Evolutionary conservation across 2,888 invertebrate species (phyloP).

Genomic region (Griposia aprilina): DNA sequence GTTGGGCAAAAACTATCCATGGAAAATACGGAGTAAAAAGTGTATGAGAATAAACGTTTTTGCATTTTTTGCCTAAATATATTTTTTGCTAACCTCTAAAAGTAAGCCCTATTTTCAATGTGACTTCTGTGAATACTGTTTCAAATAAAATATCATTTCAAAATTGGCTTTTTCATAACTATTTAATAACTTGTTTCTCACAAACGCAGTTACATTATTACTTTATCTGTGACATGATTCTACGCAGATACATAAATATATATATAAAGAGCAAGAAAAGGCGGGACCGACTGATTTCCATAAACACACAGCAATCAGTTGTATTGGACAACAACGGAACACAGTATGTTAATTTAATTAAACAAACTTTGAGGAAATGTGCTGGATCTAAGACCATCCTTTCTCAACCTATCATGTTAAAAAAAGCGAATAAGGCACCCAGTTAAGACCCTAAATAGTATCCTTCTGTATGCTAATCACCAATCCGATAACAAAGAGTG

Average conservation of each 20-base stretch:
- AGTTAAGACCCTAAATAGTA: too few relatives aligned
- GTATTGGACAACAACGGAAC: slow-evolving; percentile 13
- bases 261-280: slow-evolving; percentile 21
- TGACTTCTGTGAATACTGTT: neutral
- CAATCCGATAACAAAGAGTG: too few relatives aligned
- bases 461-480: neutral
- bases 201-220: neutral
- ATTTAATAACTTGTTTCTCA: neutral
- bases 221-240: neutral
- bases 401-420: neutral
- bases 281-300: slow-evolving; percentile 24
- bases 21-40: neutral
- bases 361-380: slow-evolving; percentile 1
- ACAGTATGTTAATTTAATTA: slow-evolving; percentile 43
- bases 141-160: neutral
- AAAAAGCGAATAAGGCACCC: neutral
- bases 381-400: neutral
- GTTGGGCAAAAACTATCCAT: neutral
- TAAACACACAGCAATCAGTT: slow-evolving; percentile 41
- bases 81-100: neutral
- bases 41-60: neutral
- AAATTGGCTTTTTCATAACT: neutral
- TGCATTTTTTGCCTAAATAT: neutral
- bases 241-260: neutral
- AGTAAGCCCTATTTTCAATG: neutral